phyloP scores from a whole-genome alignment of 2,888 invertebrate species.

The Pseudeuparius sepicola region DNA sequence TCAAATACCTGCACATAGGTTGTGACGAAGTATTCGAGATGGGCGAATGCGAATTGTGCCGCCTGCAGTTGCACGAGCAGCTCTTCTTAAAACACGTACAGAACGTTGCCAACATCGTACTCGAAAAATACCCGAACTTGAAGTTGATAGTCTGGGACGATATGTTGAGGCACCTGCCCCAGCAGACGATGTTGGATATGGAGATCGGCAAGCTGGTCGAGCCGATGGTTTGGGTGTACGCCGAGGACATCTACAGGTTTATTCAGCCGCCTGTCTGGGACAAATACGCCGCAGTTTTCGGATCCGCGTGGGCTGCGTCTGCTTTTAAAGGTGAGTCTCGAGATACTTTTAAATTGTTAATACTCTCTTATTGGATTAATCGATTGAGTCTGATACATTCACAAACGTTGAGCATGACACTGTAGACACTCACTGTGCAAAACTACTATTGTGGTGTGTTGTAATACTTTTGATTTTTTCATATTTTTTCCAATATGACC shows the following conservation, averaged over 20 bases:
- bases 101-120: slow-evolving; percentile 49
- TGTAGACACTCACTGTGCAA: too few species aligned
- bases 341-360: neutral
- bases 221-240: slow-evolving; percentile 76
- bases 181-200: slow-evolving; percentile 49
- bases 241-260: slow-evolving; percentile 53
- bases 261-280: slow-evolving; percentile 50
- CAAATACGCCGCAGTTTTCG: slow-evolving; percentile 56
- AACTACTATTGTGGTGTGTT: too few species aligned
- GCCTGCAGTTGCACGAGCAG: slow-evolving; percentile 42
- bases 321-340: slow-evolving; percentile 51
- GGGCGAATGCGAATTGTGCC: slow-evolving; percentile 55
- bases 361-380: too few species aligned
- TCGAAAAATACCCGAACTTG: slow-evolving; percentile 46
- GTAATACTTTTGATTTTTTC: too few species aligned
- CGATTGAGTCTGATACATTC: too few species aligned
- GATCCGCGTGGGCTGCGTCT: slow-evolving; percentile 61
- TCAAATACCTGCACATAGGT: slow-evolving; percentile 57
- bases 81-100: slow-evolving; percentile 55
- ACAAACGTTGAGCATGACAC: too few species aligned
- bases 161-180: slow-evolving; percentile 58
- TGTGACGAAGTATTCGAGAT: slow-evolving; percentile 66
- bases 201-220: slow-evolving; percentile 58
- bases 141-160: slow-evolving; percentile 71
- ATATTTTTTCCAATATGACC: too few species aligned